phyloP scores from a whole-genome alignment of 2,113 vertebrate genomes.

The Rhabdomys dilectus region DNA sequence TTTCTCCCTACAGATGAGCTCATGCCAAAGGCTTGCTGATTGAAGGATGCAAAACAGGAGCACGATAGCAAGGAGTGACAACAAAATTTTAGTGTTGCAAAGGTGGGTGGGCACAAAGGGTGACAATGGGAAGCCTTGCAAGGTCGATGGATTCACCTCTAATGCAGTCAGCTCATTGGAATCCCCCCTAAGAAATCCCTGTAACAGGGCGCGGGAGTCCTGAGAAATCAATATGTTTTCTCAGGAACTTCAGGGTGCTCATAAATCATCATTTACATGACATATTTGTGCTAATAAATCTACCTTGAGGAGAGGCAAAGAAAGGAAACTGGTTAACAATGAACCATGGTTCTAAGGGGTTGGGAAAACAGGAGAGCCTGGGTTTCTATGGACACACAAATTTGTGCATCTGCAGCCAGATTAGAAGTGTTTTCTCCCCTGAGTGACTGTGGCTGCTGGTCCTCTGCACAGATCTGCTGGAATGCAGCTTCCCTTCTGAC shows the following conservation, averaged over 20 bases:
- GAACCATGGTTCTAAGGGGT: conserved; percentile 71
- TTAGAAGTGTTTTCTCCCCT: neutral
- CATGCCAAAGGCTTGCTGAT: conserved; percentile 79
- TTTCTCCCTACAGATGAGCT: conserved; percentile 81
- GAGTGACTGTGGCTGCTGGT: neutral
- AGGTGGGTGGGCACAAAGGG: neutral
- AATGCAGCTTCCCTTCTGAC: neutral
- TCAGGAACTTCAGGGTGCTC: conserved; percentile 87
- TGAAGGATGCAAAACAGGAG: conserved; percentile 84
- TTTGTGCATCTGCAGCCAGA: neutral
- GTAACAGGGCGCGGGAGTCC: conserved; percentile 57
- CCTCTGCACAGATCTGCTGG: neutral
- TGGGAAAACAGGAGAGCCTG: conserved; percentile 57
- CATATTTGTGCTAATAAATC: conserved; percentile 83
- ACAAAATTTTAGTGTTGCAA: conserved; percentile 63
- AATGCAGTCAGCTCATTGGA: neutral
- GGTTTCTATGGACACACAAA: conserved; percentile 70
- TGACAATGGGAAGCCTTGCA: conserved; percentile 22
- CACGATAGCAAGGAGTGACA: conserved; percentile 58
- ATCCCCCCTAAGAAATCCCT: conserved; percentile 55
- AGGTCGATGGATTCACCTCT: conserved; percentile 59
- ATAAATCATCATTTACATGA: conserved; percentile 93
- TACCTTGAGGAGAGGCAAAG: conserved; percentile 77
- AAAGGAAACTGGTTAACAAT: conserved; percentile 81
- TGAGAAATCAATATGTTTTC: conserved; percentile 92